Evolutionary conservation across 2,888 invertebrate species (phyloP).

Genomic region (Eristalis tenax): DNA sequence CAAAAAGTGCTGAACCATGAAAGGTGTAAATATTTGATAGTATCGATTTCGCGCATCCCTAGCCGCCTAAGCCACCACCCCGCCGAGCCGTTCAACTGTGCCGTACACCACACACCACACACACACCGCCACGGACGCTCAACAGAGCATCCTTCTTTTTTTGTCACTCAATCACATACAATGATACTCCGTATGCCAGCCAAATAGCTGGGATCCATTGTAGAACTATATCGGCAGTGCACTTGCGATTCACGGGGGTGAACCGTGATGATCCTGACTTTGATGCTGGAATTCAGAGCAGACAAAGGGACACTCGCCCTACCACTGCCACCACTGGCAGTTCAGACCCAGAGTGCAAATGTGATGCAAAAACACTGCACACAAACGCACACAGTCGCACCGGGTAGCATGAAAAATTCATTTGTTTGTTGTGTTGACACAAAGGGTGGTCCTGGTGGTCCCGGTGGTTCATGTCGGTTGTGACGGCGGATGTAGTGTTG

Average conservation of each 20-base stretch:
- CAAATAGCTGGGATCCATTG: conserved; percentile 66
- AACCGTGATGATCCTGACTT: conserved; percentile 58
- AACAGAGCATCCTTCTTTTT: conserved; percentile 57
- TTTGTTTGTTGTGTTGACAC: conserved; percentile 66
- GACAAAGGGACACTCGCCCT: conserved; percentile 57
- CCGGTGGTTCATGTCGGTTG: neutral
- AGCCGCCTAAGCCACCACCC: neutral
- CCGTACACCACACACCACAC: conserved; percentile 22
- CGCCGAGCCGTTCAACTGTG: conserved; percentile 44
- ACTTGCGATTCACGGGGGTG: conserved; percentile 14
- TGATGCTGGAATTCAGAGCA: conserved; percentile 41
- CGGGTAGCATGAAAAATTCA: conserved; percentile 66
- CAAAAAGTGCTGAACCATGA: conserved; percentile 69
- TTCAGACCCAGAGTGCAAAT: conserved; percentile 23
- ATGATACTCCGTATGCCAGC: conserved; percentile 38
- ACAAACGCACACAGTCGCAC: neutral
- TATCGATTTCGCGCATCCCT: conserved; percentile 62
- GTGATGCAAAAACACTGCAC: conserved; percentile 60
- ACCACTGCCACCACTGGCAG: too few relatives aligned
- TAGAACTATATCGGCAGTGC: conserved; percentile 61
- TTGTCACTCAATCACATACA: conserved; percentile 48
- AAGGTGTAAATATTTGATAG: conserved; percentile 72
- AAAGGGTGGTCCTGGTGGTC: conserved; percentile 1
- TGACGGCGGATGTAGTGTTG: conserved; percentile 26
- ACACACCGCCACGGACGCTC: conserved; percentile 8